Percentiles rank a stretch among this genome's conserved stretches.
Conservation (phyloP, 1,140 invertebrate species). For the Medauroidea extradentata region DNA sequence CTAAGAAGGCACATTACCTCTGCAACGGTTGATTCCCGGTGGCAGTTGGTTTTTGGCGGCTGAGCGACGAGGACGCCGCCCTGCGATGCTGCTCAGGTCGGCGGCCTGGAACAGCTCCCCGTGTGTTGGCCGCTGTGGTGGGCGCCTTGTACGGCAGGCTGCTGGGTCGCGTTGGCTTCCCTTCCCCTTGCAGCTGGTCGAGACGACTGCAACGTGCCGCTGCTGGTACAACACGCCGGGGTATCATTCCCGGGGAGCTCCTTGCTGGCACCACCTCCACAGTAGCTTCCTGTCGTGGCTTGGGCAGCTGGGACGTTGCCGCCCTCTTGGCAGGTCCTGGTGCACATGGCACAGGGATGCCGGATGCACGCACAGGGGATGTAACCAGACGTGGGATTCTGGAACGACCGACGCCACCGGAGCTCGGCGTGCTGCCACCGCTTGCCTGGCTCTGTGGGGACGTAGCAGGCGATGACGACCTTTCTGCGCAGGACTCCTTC, state of each 20-base stretch:
- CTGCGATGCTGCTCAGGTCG: constrained; percentile 44
- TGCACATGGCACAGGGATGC: not conserved
- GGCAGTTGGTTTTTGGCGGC: not conserved
- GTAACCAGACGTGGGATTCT: constrained; percentile 66
- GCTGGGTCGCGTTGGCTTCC: constrained; percentile 25
- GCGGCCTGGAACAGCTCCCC: constrained; percentile 7
- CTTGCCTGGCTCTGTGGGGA: not conserved
- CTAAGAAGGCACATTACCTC: too few relatives aligned
- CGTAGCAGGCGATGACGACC: not conserved
- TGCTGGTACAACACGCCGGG: not conserved
- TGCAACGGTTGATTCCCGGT: not conserved
- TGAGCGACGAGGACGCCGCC: constrained; percentile 57
- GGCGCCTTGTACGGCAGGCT: constrained; percentile 28
- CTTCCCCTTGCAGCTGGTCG: constrained; percentile 1
- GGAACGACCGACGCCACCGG: constrained; percentile 42
- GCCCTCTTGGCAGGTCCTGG: not conserved
- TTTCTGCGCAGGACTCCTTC: constrained; percentile 15
- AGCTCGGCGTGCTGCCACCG: not conserved
- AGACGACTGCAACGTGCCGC: not conserved
- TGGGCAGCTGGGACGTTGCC: not conserved
- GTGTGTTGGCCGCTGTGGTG: not conserved
- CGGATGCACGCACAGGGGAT: constrained; percentile 43
- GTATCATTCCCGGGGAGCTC: not conserved
- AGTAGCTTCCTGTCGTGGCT: too few relatives aligned
- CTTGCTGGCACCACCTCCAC: too few relatives aligned